Evolutionary conservation across 2,888 invertebrate species (phyloP), one percentile per base, ranked within the genome.

Genomic region (Belgica antarctica): DNA sequence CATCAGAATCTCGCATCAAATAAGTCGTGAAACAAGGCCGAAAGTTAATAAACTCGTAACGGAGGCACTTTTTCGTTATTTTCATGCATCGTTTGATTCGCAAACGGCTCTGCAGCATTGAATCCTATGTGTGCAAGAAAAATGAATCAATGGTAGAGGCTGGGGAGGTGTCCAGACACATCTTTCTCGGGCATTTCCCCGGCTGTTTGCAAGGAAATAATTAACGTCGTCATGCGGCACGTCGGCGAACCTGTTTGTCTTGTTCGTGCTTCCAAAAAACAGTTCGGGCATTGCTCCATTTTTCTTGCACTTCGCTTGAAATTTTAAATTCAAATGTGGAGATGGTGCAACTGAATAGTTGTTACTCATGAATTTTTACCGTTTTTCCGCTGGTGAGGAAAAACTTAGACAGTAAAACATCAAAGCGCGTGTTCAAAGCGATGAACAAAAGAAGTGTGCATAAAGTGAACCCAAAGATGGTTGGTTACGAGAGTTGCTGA

Each of bases 241-340:
- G 59, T 27, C 27, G 59, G 59, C 59, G 59, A 59, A 59, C 59
- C 2, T 10, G 59, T 59, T 59, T 59, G 8, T 59, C 59, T 25
- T 4, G 59, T 27, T 59, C 59, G 59, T 31, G 34, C 12, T 31
- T 5, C 5, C 12, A 31, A 31, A 31, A 31, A 31, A 31, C 12
- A 52, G 17, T 52, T 22, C 22, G 17, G 17, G 17, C 52, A 22
- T 15, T 41, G 41, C 41, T 41, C 41, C 41, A 41, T 41, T 41
- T 41, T 41, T 10, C 10, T 31, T 41, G 41, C 41, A 41, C 41
- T 41, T 41, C 15, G 41, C 41, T 15, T n/a, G 34, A 31, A 52
- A 52, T 52, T 52, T n/a, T 52, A 52, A 52, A 52, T 52, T 19
- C 22, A 19, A 52, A 22, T 22, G 17, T 22, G 22, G 17, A 17